phyloP scores from a whole-genome alignment of 2,113 vertebrate genomes.

The Manacus vitellinus region DNA sequence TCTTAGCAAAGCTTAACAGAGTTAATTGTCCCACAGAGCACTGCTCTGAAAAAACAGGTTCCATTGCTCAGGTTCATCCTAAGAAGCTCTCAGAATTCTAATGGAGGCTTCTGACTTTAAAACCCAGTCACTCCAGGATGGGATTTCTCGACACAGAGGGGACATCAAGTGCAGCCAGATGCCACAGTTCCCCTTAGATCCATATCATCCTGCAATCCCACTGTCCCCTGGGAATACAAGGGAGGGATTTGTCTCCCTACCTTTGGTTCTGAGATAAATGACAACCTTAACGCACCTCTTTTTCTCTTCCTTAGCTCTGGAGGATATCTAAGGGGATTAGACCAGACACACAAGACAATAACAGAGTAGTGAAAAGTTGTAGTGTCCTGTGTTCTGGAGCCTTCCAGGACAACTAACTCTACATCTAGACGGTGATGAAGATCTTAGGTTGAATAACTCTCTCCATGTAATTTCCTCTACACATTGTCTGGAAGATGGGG shows the following conservation, averaged over 20 bases:
- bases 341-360: not conserved
- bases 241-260: not conserved
- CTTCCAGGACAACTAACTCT: not conserved
- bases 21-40: not conserved
- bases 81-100: not conserved
- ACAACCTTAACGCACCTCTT: not conserved
- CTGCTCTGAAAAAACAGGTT: not conserved
- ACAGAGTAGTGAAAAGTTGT: not conserved
- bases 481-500: not conserved
- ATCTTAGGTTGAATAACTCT: not conserved
- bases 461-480: not conserved
- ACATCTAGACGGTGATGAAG: not conserved
- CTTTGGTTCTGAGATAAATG: not conserved
- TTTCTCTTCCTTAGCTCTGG: not conserved
- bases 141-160: accelerated
- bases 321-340: no score
- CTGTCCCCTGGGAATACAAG: not conserved
- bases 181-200: not conserved
- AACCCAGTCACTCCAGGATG: not conserved
- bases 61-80: not conserved
- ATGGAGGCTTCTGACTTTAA: not conserved
- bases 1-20: not conserved
- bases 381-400: not conserved
- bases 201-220: not conserved
- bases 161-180: not conserved